Evolutionary conservation across 2,113 vertebrate species (phyloP), one percentile per base, ranked within the genome.

Genomic region (Gallinago jamesoni): DNA sequence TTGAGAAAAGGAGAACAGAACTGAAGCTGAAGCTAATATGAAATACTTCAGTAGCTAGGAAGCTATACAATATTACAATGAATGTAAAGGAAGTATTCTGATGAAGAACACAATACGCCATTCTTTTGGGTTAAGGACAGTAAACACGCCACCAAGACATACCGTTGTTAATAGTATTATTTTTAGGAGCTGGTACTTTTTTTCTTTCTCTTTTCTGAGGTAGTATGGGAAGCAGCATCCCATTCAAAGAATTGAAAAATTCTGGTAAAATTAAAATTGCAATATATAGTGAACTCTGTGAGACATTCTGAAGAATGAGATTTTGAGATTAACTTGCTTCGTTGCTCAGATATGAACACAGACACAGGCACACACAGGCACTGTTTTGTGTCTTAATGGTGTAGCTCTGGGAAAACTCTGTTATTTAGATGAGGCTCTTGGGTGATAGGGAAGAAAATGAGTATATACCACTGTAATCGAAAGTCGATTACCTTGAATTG

Each of bases 371-470:
- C 2, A 0, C 9, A 33, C 13, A 43, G 11, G 8, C 6, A 52
- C 2, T 45, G 50, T 63, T 56, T 14, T 87, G 35, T 5, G 3
- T 87, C 48, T 84, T 87, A 79, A 75, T 79, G 35, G 14, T 64
- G 48, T 75, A 72, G 39, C 39, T 87, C 68, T 92, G 76, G 64
- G 48, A 84, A 92, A 88, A 75, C 41, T 37, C 2, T 66, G 19
- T 52, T 91, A 73, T 57, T 95, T 70, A 94, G 73, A 82, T 60
- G 68, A 86, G 33, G 13, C 35, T 84, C 60, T 41, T 45, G 50
- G 53, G 35, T 93, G 20, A 84, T 39, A 75, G 56, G 48, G 64
- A 84, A 93, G 76, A 90, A 96, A 93, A 90, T 90, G 3, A 82
- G 24, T 86, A 52, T 89, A 90, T 82, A 62, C 43, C 0, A 0